Evolutionary conservation across 2,113 vertebrate genomes (phyloP).

Genomic region (Hippopotamus amphibius): DNA sequence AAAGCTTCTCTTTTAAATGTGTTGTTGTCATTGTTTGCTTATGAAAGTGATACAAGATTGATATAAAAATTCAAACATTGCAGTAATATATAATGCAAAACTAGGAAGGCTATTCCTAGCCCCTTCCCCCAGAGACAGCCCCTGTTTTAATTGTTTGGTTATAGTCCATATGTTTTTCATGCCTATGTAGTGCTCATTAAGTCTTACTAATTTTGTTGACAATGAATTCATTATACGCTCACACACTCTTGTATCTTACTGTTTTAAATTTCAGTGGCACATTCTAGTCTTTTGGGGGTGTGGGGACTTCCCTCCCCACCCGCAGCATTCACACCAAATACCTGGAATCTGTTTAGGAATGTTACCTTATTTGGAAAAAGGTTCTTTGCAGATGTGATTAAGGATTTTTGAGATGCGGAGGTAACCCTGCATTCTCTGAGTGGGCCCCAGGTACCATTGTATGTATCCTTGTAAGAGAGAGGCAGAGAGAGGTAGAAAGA

Average conservation of each 20-base stretch:
- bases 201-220: slow-evolving; percentile 47
- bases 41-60: background rate
- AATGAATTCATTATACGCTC: background rate
- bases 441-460: background rate
- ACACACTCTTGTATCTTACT: background rate
- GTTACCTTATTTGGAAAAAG: background rate
- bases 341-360: background rate
- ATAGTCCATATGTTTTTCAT: background rate
- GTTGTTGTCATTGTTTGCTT: slow-evolving; percentile 8
- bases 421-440: background rate
- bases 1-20: slow-evolving; percentile 38
- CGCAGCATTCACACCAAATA: background rate
- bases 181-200: background rate
- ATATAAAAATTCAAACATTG: slow-evolving; percentile 45
- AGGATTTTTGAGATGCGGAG: background rate
- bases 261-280: slow-evolving; percentile 24
- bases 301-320: background rate
- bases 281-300: background rate
- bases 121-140: background rate
- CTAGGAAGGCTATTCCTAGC: background rate
- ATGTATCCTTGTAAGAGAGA: background rate
- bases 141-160: slow-evolving; percentile 22
- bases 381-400: background rate
- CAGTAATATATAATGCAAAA: background rate
- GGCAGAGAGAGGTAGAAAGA: background rate